Evolutionary conservation across 2,113 vertebrate genomes (phyloP).

Genomic region (Nymphicus hollandicus): DNA sequence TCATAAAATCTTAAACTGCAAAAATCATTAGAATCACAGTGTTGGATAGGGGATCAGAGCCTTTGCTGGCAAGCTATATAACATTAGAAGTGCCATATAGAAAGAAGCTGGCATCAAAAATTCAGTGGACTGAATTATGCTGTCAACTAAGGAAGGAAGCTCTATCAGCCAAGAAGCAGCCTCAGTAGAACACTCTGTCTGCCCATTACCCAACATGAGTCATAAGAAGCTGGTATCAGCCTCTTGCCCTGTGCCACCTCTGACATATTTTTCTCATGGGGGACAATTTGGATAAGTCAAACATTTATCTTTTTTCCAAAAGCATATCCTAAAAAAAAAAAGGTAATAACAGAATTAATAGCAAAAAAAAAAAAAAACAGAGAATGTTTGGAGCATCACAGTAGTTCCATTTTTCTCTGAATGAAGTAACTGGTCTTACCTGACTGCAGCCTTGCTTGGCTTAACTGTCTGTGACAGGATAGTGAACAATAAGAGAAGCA

Average conservation of each 20-base stretch:
- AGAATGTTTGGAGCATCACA: neutral
- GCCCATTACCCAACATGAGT: neutral
- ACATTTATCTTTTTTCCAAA: neutral
- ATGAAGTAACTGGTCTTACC: conserved; percentile 3
- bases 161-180: neutral
- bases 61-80: neutral
- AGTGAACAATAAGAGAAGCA: neutral
- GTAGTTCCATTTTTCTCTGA: conserved; percentile 17
- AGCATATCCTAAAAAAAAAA: neutral
- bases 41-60: neutral
- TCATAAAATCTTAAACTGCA: neutral
- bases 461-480: neutral
- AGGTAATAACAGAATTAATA: neutral
- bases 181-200: neutral
- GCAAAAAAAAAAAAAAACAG: neutral
- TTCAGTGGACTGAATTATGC: neutral
- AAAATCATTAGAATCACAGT: neutral
- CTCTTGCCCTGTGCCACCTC: neutral
- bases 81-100: neutral
- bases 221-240: neutral
- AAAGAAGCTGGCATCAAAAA: neutral
- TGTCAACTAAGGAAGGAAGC: neutral
- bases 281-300: neutral
- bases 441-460: neutral
- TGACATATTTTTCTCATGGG: neutral